A percentile compares a stretch with the other conserved stretches of the same genome.
Evolutionary conservation across 2,888 invertebrate species (phyloP).

Genomic region (Eudasyphora cyanicolor): DNA sequence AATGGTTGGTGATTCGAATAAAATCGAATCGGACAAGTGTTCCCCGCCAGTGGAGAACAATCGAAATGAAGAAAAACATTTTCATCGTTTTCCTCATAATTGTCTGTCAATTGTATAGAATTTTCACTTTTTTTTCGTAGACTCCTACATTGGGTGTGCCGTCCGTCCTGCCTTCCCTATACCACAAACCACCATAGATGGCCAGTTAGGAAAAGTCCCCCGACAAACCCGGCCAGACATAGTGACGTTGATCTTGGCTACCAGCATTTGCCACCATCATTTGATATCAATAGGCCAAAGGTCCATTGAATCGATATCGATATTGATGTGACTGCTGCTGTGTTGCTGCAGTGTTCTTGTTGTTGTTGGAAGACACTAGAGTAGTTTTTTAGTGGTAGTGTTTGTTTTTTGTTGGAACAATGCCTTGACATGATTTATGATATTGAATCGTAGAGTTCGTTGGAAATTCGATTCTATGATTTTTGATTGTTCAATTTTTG

Average conservation of each 20-base stretch:
- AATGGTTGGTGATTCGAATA: slow-evolving; percentile 38
- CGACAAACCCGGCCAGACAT: slow-evolving; percentile 47
- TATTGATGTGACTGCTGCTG: neutral
- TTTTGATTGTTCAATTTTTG: slow-evolving; percentile 68
- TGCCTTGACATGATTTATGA: slow-evolving; percentile 69
- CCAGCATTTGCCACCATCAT: slow-evolving; percentile 46
- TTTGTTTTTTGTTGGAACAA: slow-evolving; percentile 36
- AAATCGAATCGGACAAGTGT: slow-evolving; percentile 59
- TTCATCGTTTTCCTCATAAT: slow-evolving; percentile 18
- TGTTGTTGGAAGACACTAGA: slow-evolving; percentile 1
- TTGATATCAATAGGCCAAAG: slow-evolving; percentile 42
- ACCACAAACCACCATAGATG: neutral
- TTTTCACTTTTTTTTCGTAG: slow-evolving; percentile 63
- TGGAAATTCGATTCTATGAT: slow-evolving; percentile 61
- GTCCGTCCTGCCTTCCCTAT: neutral
- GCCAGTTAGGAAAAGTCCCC: neutral
- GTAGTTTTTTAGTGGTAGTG: slow-evolving; percentile 24
- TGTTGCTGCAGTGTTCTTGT: slow-evolving; percentile 43
- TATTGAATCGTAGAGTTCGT: slow-evolving; percentile 44
- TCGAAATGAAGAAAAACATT: slow-evolving; percentile 35
- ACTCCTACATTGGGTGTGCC: slow-evolving; percentile 25
- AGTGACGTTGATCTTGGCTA: slow-evolving; percentile 64
- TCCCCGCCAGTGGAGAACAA: slow-evolving; percentile 23
- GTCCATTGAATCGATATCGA: too few relatives aligned
- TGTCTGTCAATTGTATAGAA: slow-evolving; percentile 45